Evolutionary conservation across 2,888 invertebrate species (phyloP).

Genomic region (Acleris sparsana): DNA sequence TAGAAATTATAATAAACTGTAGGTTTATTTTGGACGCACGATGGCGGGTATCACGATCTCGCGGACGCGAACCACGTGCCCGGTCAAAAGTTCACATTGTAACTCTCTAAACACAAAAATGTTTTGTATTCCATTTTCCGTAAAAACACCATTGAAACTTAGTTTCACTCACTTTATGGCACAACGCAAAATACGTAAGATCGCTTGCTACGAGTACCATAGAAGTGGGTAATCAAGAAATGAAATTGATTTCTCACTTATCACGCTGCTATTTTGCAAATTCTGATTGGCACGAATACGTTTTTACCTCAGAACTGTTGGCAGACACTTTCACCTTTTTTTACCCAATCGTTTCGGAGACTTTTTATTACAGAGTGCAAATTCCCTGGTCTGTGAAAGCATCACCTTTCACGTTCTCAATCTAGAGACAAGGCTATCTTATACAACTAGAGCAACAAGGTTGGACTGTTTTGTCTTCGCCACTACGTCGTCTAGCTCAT

Average conservation of each 20-base stretch:
- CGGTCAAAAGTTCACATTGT: slow-evolving; percentile 54
- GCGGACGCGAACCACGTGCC: slow-evolving; percentile 57
- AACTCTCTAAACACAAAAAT: slow-evolving; percentile 39
- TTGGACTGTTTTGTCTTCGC: slow-evolving; percentile 33
- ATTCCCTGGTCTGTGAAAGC: slow-evolving; percentile 18
- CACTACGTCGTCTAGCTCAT: slow-evolving; percentile 21
- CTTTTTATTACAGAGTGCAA: slow-evolving; percentile 2
- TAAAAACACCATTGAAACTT: no score
- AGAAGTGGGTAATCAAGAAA: no score
- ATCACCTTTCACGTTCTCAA: slow-evolving; percentile 13
- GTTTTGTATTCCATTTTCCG: no score
- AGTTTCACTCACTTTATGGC: no score
- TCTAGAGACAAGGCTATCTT: not conserved
- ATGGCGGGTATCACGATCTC: slow-evolving; percentile 63
- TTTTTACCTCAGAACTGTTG: not conserved
- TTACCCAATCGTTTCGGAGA: slow-evolving; percentile 1
- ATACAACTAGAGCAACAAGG: slow-evolving; percentile 25
- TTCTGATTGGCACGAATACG: not conserved
- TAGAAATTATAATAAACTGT: slow-evolving; percentile 62
- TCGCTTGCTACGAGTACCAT: no score
- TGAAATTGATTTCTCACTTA: no score
- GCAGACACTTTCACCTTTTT: slow-evolving; percentile 32
- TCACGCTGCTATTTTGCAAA: not conserved
- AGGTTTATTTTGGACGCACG: slow-evolving; percentile 75
- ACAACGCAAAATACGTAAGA: no score